Percentiles rank a stretch among this genome's conserved stretches.
phyloP scores from a whole-genome alignment of 1,140 invertebrate genomes.

The Bombus terrestris region DNA sequence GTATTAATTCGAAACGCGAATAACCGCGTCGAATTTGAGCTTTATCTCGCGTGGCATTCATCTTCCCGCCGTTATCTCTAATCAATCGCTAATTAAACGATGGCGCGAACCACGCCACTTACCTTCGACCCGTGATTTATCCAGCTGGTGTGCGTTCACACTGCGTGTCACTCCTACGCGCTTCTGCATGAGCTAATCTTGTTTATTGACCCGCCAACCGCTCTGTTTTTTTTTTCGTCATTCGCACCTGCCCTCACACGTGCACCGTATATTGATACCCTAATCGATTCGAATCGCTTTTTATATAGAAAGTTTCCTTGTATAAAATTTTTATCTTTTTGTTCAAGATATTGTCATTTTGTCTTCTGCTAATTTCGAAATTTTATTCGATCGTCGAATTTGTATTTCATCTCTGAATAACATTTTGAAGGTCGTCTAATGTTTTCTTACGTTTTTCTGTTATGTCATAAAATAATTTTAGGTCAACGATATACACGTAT shows the following conservation, averaged over 20 bases:
- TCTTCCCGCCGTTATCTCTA: constrained; percentile 32
- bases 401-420: too few species aligned
- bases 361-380: too few species aligned
- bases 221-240: neutral
- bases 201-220: constrained; percentile 34
- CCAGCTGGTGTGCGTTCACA: neutral
- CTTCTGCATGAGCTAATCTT: constrained; percentile 25
- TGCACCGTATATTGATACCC: neutral
- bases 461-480: neutral
- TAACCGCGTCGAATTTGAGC: neutral
- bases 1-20: constrained; percentile 7
- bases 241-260: constrained; percentile 1
- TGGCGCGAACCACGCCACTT: constrained; percentile 33
- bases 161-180: constrained; percentile 16
- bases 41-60: constrained; percentile 17
- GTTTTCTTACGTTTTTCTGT: too few species aligned
- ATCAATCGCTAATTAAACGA: constrained; percentile 49
- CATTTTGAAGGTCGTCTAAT: too few species aligned
- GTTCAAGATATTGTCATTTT: too few species aligned
- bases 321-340: too few species aligned
- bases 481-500: neutral
- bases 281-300: neutral
- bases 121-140: constrained; percentile 31
- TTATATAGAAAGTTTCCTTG: neutral
- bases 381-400: too few species aligned